Evolutionary conservation across 2,113 vertebrate genomes (phyloP).

Genomic region (Notothenia coriiceps): DNA sequence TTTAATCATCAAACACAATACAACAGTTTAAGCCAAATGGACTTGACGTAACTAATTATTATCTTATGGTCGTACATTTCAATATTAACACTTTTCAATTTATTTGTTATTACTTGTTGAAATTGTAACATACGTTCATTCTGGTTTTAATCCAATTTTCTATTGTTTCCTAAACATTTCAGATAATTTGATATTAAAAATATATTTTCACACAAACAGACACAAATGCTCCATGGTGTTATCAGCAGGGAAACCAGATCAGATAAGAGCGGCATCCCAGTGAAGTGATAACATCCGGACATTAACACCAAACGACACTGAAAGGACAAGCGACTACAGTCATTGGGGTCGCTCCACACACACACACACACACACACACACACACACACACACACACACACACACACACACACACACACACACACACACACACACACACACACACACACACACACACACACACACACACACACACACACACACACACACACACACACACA

Average conservation of each 20-base stretch:
- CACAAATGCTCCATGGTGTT: not conserved
- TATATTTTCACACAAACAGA: not conserved
- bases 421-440: not conserved
- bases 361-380: conserved; percentile 11
- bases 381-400: not conserved
- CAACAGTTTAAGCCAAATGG: too few species aligned
- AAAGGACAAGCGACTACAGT: conserved; percentile 44
- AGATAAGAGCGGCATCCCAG: conserved; percentile 49
- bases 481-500: not conserved
- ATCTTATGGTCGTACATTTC: too few species aligned
- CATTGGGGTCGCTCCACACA: conserved; percentile 14
- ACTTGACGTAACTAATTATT: too few species aligned
- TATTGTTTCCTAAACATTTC: not conserved
- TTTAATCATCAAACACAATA: too few species aligned
- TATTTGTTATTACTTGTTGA: too few species aligned
- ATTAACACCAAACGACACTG: conserved; percentile 53
- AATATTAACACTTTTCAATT: too few species aligned
- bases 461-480: too few species aligned
- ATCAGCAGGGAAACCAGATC: conserved; percentile 48
- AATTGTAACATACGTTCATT: not conserved
- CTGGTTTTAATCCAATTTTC: not conserved
- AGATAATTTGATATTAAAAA: not conserved
- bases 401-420: not conserved
- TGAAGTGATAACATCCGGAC: conserved; percentile 59
- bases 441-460: not conserved